Base-by-base conservation (phyloP, 1,140 invertebrate species). In the Hypothenemus hampei region DNA sequence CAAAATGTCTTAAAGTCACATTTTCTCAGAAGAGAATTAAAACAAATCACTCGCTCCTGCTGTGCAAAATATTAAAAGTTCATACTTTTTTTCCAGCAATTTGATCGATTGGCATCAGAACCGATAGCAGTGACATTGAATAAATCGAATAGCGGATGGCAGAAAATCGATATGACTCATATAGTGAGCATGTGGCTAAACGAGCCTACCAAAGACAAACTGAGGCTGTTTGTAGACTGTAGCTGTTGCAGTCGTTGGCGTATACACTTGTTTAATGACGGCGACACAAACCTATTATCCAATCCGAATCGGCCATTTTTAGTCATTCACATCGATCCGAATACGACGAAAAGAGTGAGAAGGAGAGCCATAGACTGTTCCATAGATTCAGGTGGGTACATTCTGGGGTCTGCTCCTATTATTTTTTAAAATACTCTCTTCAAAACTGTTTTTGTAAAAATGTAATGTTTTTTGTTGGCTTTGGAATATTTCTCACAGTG, bases 141-240 rank as follows among this genome's bases (percentile, higher is more conserved):
- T 57, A 73, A 83, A 50, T 77, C 78, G 37, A 73, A 80, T 61
- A 73, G 83, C 10, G 89, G 87, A 15, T 95, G 92, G 93, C 84
- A 90, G 65, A 87, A 89, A 61, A 79, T 95, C 58, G 89, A 94
- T 72, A 75, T 94, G 43, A 89, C 87, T 24, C 75, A 77, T 44
- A 83, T 84, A 7, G 85, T 89, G n/a, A 78, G 80, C 33, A 77
- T 77, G 52, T 90, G 87, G 87, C 83, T 78, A 35, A 71, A 71
- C 15, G 72, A 66, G 49, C 67, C 75, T 36, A 68, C 69, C 51
- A 77, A 77, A 60, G 78, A 81, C 21, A 82, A 82, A 61, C 76
- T 93, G 46, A 81, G 83, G 44, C 73, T 93, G 8, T 75, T 92
- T 20, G 81, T 93, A 35, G 91, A 94, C 73, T 92, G 90, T 71